phyloP scores from a whole-genome alignment of 2,888 invertebrate species.

The Idaea aversata region DNA sequence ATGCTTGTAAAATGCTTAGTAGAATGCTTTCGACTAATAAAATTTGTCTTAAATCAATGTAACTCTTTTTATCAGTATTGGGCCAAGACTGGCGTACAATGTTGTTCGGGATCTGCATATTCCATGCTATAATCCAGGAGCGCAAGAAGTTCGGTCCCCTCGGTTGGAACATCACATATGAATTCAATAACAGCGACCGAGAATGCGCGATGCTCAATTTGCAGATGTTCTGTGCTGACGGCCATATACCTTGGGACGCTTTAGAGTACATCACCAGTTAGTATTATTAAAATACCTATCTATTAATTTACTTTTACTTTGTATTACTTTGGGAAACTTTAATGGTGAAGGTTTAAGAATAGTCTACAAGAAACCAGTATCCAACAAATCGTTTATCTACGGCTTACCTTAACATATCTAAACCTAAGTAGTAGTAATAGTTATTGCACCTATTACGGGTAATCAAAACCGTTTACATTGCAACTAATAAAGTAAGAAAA shows the following conservation, averaged over 20 bases:
- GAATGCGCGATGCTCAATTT: slow-evolving; percentile 93
- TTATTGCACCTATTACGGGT: too few species aligned
- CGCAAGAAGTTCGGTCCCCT: slow-evolving; percentile 94
- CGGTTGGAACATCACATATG: slow-evolving; percentile 96
- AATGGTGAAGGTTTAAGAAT: too few species aligned
- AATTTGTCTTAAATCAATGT: neutral
- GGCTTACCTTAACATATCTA: too few species aligned
- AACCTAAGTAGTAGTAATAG: too few species aligned
- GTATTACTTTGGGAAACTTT: neutral
- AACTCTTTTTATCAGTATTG: slow-evolving; percentile 66
- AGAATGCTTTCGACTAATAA: too few species aligned
- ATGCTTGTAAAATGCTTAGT: too few species aligned
- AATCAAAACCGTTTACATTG: too few species aligned
- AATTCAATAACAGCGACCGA: slow-evolving; percentile 95
- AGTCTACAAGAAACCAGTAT: too few species aligned
- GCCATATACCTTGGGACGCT: slow-evolving; percentile 92
- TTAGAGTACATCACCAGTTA: slow-evolving; percentile 91
- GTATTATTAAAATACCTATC: slow-evolving; percentile 17
- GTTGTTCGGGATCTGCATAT: slow-evolving; percentile 92
- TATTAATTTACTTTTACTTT: too few species aligned
- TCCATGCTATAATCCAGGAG: slow-evolving; percentile 96
- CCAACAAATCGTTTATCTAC: too few species aligned
- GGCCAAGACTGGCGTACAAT: slow-evolving; percentile 86
- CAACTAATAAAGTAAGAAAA: too few species aligned
- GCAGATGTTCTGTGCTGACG: slow-evolving; percentile 88